phyloP scores from a whole-genome alignment of 2,113 vertebrate genomes.

The Scytalopus superciliaris region DNA sequence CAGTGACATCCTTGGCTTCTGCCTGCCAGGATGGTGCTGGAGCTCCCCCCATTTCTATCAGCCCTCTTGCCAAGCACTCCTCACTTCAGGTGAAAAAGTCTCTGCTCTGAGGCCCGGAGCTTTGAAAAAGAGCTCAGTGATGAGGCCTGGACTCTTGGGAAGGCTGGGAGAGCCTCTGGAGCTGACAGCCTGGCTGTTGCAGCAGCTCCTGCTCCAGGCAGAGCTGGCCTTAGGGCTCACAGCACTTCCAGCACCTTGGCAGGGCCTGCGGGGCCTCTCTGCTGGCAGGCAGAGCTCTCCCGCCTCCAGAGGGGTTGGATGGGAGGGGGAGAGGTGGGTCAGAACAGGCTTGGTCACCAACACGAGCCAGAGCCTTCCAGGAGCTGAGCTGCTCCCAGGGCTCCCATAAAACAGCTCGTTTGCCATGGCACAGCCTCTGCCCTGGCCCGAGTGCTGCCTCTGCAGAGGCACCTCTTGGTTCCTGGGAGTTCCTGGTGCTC shows the following conservation, averaged over 20 bases:
- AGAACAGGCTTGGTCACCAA: not conserved
- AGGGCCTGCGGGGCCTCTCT: not conserved
- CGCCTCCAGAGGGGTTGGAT: not conserved
- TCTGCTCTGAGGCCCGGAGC: not conserved
- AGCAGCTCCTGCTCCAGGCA: not conserved
- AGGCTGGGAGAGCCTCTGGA: not conserved
- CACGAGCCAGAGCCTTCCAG: not conserved
- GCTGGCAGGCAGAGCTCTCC: not conserved
- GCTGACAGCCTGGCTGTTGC: fast-evolving
- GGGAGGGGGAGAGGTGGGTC: not conserved
- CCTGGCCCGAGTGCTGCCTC: not conserved
- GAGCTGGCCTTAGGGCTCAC: not conserved
- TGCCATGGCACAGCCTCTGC: not conserved
- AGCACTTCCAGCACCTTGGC: not conserved
- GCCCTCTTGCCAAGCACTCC: not conserved
- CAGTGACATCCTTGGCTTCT: not conserved
- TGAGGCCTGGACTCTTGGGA: not conserved
- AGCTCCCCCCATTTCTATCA: fast-evolving
- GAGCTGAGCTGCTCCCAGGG: not conserved
- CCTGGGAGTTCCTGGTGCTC: not conserved
- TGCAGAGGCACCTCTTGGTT: conserved; percentile 2
- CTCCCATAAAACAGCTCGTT: not conserved
- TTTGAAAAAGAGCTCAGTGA: not conserved
- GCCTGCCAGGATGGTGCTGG: not conserved
- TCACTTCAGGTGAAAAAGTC: not conserved